Conservation (phyloP, 2,888 invertebrate genomes). For the Drosophila kuntzei region DNA sequence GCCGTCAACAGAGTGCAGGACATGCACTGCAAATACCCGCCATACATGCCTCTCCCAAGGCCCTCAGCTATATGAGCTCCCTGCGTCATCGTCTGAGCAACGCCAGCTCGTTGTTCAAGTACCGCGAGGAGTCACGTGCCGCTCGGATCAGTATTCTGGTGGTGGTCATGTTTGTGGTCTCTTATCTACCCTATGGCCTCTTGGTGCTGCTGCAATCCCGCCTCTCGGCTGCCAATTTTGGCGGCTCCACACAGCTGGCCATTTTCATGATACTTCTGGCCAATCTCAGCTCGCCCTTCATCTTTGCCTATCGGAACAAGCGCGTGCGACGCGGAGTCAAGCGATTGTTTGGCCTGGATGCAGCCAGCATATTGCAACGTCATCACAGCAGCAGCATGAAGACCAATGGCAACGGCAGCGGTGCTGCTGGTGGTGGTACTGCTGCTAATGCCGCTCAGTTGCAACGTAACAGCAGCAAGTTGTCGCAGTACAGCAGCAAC, state of each 20-base stretch:
- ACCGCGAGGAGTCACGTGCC: constrained; percentile 95
- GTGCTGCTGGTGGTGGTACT: constrained; percentile 37
- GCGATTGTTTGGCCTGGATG: constrained; percentile 83
- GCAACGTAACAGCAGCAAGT: constrained; percentile 84
- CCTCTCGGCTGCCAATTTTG: constrained; percentile 82
- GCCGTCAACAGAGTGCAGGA: constrained; percentile 54
- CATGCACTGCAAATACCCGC: constrained; percentile 83
- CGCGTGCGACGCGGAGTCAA: constrained; percentile 85
- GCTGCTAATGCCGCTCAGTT: constrained; percentile 71
- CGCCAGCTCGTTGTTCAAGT: constrained; percentile 93
- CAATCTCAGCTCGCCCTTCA: constrained; percentile 85
- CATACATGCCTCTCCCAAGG: constrained; percentile 85
- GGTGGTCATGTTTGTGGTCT: constrained; percentile 86
- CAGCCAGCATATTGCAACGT: constrained; percentile 76
- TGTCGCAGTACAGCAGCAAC: constrained; percentile 84
- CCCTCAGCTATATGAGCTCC: constrained; percentile 88
- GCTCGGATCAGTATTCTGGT: constrained; percentile 91
- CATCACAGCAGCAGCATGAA: constrained; percentile 82
- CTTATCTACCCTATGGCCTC: constrained; percentile 85
- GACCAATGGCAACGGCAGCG: constrained; percentile 55
- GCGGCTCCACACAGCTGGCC: constrained; percentile 83
- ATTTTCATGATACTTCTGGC: constrained; percentile 85
- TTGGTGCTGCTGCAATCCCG: constrained; percentile 84
- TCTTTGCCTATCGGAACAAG: constrained; percentile 86
- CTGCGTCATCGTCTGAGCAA: constrained; percentile 93